phyloP scores from a whole-genome alignment of 2,888 invertebrate species.

The Slavum lentiscoides region DNA sequence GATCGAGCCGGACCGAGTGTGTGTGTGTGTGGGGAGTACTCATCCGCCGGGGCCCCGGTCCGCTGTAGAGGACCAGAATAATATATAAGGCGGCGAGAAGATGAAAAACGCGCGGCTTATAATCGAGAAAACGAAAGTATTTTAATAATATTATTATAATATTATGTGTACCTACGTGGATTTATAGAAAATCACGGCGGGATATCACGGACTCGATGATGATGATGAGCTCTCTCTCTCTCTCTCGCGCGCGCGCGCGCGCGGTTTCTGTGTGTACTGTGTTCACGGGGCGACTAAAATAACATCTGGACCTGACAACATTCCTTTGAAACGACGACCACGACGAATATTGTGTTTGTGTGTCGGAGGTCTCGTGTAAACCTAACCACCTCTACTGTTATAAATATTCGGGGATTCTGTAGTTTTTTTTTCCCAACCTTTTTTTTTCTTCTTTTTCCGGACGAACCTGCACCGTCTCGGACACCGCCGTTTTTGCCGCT shows the following conservation, averaged over 20 bases:
- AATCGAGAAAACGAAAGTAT: background rate
- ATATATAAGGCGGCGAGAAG: too few relatives aligned
- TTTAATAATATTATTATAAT: too few relatives aligned
- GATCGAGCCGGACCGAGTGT: background rate
- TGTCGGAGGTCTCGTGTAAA: background rate
- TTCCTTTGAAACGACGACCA: conserved; percentile 21
- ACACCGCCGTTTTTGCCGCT: too few relatives aligned
- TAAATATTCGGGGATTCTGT: background rate
- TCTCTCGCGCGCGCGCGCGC: too few relatives aligned
- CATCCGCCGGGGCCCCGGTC: background rate
- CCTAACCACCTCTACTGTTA: too few relatives aligned
- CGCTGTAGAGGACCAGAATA: background rate
- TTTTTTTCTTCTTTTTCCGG: too few relatives aligned
- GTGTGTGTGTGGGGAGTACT: too few relatives aligned
- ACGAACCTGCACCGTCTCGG: too few relatives aligned
- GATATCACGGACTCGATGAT: background rate
- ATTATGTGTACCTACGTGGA: background rate
- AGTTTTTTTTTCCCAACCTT: too few relatives aligned
- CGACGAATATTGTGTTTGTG: background rate
- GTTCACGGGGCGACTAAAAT: conserved; percentile 26
- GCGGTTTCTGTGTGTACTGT: background rate
- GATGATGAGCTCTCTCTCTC: too few relatives aligned
- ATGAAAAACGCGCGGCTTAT: too few relatives aligned
- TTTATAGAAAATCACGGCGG: conserved; percentile 38
- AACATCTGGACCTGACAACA: conserved; percentile 49